These are phyloP conservation scores for Agapornis roseicollis DNA, from an alignment of 2,113 vertebrate species.

Conservation along the genomic window DNA sequence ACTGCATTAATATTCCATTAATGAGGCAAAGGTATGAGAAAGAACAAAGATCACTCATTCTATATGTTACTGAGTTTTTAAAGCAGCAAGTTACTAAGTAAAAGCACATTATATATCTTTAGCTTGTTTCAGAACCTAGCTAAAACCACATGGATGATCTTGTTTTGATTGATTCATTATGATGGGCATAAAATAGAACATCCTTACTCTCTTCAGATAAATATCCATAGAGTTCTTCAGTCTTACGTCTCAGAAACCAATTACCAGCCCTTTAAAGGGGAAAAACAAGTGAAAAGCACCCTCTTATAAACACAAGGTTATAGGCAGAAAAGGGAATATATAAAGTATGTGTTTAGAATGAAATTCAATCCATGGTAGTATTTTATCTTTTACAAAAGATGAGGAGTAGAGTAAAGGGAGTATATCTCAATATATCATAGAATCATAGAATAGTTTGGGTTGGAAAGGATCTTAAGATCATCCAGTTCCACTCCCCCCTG, in stretches of 20 bases:
- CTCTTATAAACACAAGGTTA: background rate
- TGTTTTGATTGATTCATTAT: background rate
- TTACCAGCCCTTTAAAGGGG: background rate
- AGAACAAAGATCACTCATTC: background rate
- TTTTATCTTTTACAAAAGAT: background rate
- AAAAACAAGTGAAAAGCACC: background rate
- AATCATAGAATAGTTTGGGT: too few species aligned
- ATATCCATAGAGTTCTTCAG: background rate
- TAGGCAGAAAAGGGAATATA: background rate
- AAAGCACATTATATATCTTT: background rate
- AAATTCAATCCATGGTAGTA: background rate
- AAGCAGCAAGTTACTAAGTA: background rate
- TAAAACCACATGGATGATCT: background rate
- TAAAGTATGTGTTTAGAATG: background rate
- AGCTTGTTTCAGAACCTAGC: background rate
- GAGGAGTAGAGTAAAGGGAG: background rate
- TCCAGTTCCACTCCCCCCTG: too few species aligned
- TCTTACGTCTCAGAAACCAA: background rate
- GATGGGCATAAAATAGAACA: background rate
- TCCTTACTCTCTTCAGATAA: background rate
- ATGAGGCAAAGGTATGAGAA: slow-evolving; percentile 94
- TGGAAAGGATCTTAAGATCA: too few species aligned
- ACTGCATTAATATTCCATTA: slow-evolving; percentile 98
- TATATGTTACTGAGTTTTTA: background rate
- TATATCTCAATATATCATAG: background rate